Conservation (phyloP, 2,797 vertebrate species). For the Naso thynnoides region DNA sequence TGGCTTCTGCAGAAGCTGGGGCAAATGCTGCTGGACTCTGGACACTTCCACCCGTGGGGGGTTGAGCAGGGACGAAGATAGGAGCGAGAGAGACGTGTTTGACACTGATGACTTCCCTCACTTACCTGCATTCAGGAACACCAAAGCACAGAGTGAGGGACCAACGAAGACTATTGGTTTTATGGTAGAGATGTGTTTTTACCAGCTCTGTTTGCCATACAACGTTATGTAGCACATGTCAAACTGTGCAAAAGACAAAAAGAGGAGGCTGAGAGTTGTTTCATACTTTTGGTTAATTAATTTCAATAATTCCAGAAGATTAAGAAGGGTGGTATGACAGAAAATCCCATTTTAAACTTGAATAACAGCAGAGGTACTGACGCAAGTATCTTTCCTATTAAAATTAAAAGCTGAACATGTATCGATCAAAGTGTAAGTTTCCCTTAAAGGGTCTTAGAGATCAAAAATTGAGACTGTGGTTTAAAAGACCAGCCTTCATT, state of each 20-base stretch:
- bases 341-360: conserved; percentile 9
- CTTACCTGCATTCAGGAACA: conserved; percentile 41
- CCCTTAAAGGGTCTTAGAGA: conserved; percentile 5
- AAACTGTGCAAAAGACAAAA: conserved; percentile 10
- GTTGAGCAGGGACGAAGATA: conserved; percentile 64
- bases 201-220: conserved; percentile 53
- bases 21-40: conserved; percentile 85
- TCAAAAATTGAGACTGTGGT: conserved; percentile 29
- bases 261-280: conserved; percentile 2
- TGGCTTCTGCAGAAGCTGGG: conserved; percentile 90
- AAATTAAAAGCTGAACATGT: background rate
- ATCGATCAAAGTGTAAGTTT: background rate
- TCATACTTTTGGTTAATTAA: conserved; percentile 1
- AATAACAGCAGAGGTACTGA: conserved; percentile 14
- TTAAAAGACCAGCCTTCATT: background rate
- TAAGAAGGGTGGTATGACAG: background rate
- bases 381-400: background rate
- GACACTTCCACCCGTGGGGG: conserved; percentile 91
- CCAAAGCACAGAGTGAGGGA: conserved; percentile 41
- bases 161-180: conserved; percentile 36
- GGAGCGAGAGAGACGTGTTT: conserved; percentile 41
- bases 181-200: conserved; percentile 46
- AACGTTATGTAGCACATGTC: conserved; percentile 16
- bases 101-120: conserved; percentile 44
- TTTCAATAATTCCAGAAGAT: conserved; percentile 5